Evolutionary conservation across 2,888 invertebrate species (phyloP), one percentile per base, ranked within the genome.

Genomic region (Lasius platythorax): DNA sequence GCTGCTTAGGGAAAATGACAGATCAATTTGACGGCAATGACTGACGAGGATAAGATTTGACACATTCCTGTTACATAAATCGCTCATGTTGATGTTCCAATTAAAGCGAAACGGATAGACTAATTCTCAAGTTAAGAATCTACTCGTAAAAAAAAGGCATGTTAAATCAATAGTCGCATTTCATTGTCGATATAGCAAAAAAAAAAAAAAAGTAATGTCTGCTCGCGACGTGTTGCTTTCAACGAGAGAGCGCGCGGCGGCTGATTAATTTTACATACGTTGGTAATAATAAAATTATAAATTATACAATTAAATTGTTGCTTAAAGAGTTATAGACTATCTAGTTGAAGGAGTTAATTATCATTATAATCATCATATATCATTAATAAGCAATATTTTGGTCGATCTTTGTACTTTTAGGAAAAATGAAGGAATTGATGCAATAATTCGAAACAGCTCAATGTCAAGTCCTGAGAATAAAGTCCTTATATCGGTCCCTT

Each of bases 1-100:
- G 82, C 61, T 81, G 82, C 56, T 83, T 75, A 72, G 58, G 28
- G 75, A 76, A 78, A 78, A 76, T 82, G 82, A 82, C 78, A 76
- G 64, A 82, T 82, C 78, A 76, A 82, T 82, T 66, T 82, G 64
- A 78, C 40, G 64, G 64, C 37, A 61, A 63, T 81, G 72, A 53
- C n/a, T 81, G 46, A 37, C 37, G 46, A 28, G 46, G 61, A 46
- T 81, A 73, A 70, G 79, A 37, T 37, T 72, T 72, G 73, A 73
- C 79, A 73, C 79, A 46, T 72, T 33, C 5, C 46, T 37, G 8
- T 79, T 33, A 53, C 33, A 37, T 72, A 37, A 72, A 72, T 23
- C 61, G 46, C 61, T 37, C 40, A 12, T 46, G 61, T 46, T 46
- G 73, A 23, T 33, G 37, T 33, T 72, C 33, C 18, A 43, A 46